These are phyloP conservation scores for Orestias chungarensis DNA, from an alignment of 2,797 vertebrate genomes.

Conservation along the genomic window DNA sequence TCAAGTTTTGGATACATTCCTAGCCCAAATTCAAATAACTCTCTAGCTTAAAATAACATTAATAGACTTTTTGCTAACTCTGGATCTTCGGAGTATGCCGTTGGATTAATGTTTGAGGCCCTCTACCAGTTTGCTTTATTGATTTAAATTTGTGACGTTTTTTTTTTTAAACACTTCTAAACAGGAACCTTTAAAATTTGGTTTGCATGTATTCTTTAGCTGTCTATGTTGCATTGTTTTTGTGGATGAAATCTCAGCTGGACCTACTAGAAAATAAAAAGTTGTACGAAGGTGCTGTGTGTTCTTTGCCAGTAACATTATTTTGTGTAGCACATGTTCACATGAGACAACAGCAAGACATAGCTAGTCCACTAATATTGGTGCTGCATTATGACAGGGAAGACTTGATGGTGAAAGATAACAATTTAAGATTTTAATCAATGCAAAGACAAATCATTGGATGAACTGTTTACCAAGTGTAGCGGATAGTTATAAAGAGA, in stretches of 20 bases:
- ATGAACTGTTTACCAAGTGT: slow-evolving; percentile 67
- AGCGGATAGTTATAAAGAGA: slow-evolving; percentile 68
- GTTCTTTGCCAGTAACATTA: neutral
- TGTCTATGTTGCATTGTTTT: neutral
- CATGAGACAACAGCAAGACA: slow-evolving; percentile 8
- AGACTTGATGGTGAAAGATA: slow-evolving; percentile 20
- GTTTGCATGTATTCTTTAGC: neutral
- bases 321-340: neutral
- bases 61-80: neutral
- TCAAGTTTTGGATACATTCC: neutral
- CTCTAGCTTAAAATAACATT: neutral
- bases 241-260: neutral
- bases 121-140: neutral
- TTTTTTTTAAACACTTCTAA: neutral
- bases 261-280: neutral
- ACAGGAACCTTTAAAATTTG: neutral
- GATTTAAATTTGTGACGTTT: neutral
- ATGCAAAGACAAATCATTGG: slow-evolving; percentile 58
- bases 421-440: too few species aligned
- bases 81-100: neutral
- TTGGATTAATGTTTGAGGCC: neutral
- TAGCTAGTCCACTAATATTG: slow-evolving; percentile 5
- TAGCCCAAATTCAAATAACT: neutral
- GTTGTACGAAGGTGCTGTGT: neutral
- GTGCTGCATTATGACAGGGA: slow-evolving; percentile 4